These are phyloP conservation scores for Ictalurus punctatus DNA, from an alignment of 2,113 vertebrate genomes.

Conservation along the genomic window DNA sequence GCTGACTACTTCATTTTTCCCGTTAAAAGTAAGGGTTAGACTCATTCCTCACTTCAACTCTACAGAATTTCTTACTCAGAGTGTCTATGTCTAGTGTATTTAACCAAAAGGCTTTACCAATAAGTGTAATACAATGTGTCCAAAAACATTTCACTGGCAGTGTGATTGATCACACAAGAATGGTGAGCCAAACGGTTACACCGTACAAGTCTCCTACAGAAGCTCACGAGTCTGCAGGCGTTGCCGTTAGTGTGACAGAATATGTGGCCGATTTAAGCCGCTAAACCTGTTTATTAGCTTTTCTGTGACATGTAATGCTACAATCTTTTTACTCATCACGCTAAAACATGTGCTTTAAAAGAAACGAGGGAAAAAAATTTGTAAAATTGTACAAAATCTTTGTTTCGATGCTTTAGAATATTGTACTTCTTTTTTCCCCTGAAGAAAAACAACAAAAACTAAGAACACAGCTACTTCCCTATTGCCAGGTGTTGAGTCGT, in stretches of 20 bases:
- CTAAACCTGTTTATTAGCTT: not conserved
- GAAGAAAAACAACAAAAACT: not conserved
- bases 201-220: not conserved
- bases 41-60: not conserved
- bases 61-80: not conserved
- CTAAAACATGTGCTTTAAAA: not conserved
- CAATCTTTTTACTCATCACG: not conserved
- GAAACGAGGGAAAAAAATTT: not conserved
- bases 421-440: not conserved
- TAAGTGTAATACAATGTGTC: not conserved
- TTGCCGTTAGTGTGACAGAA: not conserved
- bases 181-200: not conserved
- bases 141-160: not conserved
- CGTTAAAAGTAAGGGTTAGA: not conserved
- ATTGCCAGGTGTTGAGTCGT: not conserved
- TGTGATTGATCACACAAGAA: not conserved
- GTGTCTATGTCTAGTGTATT: not conserved
- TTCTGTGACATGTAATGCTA: not conserved
- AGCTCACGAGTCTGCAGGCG: not conserved
- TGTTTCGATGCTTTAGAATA: not conserved
- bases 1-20: not conserved
- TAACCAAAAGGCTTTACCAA: not conserved
- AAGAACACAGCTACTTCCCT: not conserved
- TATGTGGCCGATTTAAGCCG: not conserved
- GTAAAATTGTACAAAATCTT: not conserved